These are phyloP conservation scores for Platycnemis pennipes DNA, from an alignment of 2,888 invertebrate genomes.

Conservation along the genomic window DNA sequence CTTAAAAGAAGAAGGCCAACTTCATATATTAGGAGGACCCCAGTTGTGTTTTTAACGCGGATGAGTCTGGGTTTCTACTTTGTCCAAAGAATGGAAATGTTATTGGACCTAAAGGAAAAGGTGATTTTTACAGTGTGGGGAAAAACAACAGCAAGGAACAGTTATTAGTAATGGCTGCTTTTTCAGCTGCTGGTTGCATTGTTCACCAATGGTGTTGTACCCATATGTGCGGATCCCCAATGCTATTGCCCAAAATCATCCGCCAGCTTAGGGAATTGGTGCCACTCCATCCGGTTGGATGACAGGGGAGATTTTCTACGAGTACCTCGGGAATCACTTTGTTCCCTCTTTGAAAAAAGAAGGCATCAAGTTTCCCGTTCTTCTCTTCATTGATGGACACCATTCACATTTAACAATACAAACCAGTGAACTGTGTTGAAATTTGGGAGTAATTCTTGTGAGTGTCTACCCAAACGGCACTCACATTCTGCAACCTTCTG, in stretches of 20 bases:
- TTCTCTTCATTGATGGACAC: slow-evolving; percentile 12
- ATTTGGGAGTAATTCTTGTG: not conserved
- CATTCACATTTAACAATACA: not conserved
- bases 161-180: slow-evolving; percentile 77
- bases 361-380: not conserved
- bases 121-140: slow-evolving; percentile 77
- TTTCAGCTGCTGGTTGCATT: slow-evolving; percentile 75
- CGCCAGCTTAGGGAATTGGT: slow-evolving; percentile 77
- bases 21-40: slow-evolving; percentile 75
- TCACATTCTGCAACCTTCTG: not conserved
- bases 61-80: slow-evolving; percentile 76
- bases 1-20: slow-evolving; percentile 73
- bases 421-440: not conserved
- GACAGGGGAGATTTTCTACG: slow-evolving; percentile 77
- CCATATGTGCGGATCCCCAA: slow-evolving; percentile 76
- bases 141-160: slow-evolving; percentile 74
- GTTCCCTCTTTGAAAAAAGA: slow-evolving; percentile 75
- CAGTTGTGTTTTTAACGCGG: slow-evolving; percentile 75
- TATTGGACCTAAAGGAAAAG: slow-evolving; percentile 71
- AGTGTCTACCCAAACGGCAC: slow-evolving; percentile 5
- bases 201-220: slow-evolving; percentile 77
- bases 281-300: slow-evolving; percentile 78
- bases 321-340: slow-evolving; percentile 76
- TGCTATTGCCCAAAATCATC: slow-evolving; percentile 75
- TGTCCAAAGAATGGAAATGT: slow-evolving; percentile 75